Percentiles rank a stretch among this genome's conserved stretches.
These are phyloP conservation scores for Meteorus colon DNA, from an alignment of 2,888 invertebrate genomes.

Conservation along the genomic window DNA sequence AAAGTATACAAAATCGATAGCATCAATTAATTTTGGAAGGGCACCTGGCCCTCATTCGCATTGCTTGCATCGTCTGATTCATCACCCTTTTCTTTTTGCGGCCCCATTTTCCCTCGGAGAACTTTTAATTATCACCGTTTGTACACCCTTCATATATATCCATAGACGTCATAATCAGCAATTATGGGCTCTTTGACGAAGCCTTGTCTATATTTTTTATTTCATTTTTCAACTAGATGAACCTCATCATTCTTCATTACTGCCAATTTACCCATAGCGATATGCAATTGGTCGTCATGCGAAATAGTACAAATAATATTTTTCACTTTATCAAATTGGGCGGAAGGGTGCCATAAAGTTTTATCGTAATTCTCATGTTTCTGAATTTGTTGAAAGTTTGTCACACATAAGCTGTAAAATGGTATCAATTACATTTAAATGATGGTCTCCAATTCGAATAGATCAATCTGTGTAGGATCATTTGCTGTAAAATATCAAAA, in stretches of 20 bases:
- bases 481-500: no score
- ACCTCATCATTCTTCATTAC: not conserved
- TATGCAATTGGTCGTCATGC: no score
- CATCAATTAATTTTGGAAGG: slow-evolving; percentile 42
- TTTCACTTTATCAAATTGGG: no score
- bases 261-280: not conserved
- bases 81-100: slow-evolving; percentile 1
- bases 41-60: slow-evolving; percentile 35
- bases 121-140: slow-evolving; percentile 37
- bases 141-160: not conserved
- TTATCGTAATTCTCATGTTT: no score
- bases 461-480: no score
- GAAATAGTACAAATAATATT: no score
- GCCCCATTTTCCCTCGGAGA: slow-evolving; percentile 5
- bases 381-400: no score
- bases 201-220: not conserved
- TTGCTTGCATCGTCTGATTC: slow-evolving; percentile 15
- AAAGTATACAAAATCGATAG: slow-evolving; percentile 27
- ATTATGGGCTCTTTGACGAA: slow-evolving; percentile 23
- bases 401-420: not conserved
- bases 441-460: no score
- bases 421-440: not conserved
- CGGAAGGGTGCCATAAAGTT: no score
- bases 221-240: not conserved
- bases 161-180: not conserved